Percentiles rank a stretch among this genome's conserved stretches.
These are phyloP conservation scores for Drosophila ambigua DNA, from an alignment of 1,140 invertebrate species.

Conservation along the genomic window DNA sequence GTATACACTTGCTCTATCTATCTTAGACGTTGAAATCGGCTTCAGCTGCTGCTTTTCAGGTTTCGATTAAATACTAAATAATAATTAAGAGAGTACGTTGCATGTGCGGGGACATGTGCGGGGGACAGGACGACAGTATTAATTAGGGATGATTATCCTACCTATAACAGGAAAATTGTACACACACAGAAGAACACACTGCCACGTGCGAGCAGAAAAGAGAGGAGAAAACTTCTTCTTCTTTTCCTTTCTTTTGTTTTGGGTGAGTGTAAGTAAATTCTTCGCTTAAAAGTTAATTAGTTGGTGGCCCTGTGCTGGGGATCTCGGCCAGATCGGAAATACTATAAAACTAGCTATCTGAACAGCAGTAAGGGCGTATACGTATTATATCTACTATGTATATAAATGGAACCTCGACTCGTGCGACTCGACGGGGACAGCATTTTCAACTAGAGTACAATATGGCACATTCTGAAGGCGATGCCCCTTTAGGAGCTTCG, in stretches of 20 bases:
- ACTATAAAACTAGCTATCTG: constrained; percentile 77
- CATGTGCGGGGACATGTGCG: constrained; percentile 7
- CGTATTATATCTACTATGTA: constrained; percentile 20
- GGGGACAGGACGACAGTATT: not conserved
- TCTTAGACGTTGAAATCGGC: constrained; percentile 56
- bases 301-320: constrained; percentile 39
- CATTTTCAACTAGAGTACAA: constrained; percentile 47
- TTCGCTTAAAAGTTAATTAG: constrained; percentile 52
- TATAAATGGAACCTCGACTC: constrained; percentile 15
- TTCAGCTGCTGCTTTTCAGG: constrained; percentile 14
- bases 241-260: not conserved
- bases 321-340: constrained; percentile 58
- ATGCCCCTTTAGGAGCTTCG: constrained; percentile 55
- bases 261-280: constrained; percentile 58
- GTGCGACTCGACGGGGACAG: constrained; percentile 11
- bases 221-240: no score
- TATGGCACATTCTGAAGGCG: constrained; percentile 59
- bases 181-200: constrained; percentile 32
- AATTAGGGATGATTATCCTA: constrained; percentile 15
- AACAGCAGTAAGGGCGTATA: constrained; percentile 43
- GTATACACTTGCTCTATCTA: constrained; percentile 33
- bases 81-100: constrained; percentile 78
- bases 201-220: constrained; percentile 1
- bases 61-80: constrained; percentile 73
- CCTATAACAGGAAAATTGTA: constrained; percentile 27